These are phyloP conservation scores for Shargacucullia verbasci DNA, from an alignment of 2,888 invertebrate genomes.

Conservation along the genomic window DNA sequence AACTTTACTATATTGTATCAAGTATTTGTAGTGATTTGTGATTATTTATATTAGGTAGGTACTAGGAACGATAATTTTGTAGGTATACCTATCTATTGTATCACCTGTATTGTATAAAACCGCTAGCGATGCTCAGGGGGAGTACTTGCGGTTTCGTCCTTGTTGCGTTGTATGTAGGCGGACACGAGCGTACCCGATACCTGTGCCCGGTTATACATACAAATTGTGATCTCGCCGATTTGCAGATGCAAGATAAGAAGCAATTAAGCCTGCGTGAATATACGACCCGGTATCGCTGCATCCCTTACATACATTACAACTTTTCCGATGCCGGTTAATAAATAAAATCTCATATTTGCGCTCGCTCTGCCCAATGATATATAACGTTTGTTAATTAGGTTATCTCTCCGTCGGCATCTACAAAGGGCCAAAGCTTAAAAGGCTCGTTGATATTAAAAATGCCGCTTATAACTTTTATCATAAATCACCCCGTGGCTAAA, in stretches of 20 bases:
- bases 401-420: slow-evolving; percentile 85
- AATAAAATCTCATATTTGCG: slow-evolving; percentile 82
- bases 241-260: slow-evolving; percentile 70
- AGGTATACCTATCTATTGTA: too few species aligned
- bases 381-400: slow-evolving; percentile 88
- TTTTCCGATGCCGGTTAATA: slow-evolving; percentile 71
- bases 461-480: slow-evolving; percentile 86
- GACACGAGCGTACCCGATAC: slow-evolving; percentile 4
- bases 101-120: slow-evolving; percentile 14
- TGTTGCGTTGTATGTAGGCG: slow-evolving; percentile 29
- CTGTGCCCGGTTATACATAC: slow-evolving; percentile 47
- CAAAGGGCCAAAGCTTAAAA: slow-evolving; percentile 80
- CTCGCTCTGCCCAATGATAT: slow-evolving; percentile 78
- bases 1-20: not conserved
- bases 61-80: slow-evolving; percentile 5
- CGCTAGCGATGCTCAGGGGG: slow-evolving; percentile 10
- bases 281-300: slow-evolving; percentile 33
- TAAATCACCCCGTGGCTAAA: slow-evolving; percentile 86
- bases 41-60: slow-evolving; percentile 2
- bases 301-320: slow-evolving; percentile 64
- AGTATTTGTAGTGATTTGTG: slow-evolving; percentile 1
- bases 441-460: slow-evolving; percentile 87
- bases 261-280: slow-evolving; percentile 71
- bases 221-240: slow-evolving; percentile 73
- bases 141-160: slow-evolving; percentile 3